Base-by-base conservation (phyloP, 35 echinoderm and acorn worm genomes). In the Apostichopus californicus region DNA sequence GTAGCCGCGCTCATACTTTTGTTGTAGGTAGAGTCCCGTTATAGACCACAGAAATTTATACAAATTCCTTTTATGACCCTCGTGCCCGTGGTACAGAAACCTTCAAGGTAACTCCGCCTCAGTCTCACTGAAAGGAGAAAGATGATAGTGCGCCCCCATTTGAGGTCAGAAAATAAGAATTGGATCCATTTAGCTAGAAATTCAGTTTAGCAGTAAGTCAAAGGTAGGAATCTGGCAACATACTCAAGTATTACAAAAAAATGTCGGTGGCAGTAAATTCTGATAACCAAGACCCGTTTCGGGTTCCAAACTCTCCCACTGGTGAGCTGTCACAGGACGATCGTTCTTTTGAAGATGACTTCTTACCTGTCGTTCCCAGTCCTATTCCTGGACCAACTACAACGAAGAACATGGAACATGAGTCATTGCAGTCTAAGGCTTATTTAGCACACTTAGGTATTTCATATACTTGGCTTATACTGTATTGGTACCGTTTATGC, bases 381-480 rank as follows among this genome's bases (percentile, higher is more conserved):
- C 86, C 86, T 10, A 89, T 89, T 73, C 63, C 86, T 34, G 81
- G 81, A 17, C 81, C 81, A 58, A 22, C 21, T 85, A 11, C 54
- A 58, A 58, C 81, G 10, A 85, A 85, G 55, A 52, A 85, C 81
- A 17, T n/a, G 5, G 68, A 52, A 1, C 86, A 89, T 53, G 57
- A 72, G 12, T 75, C 64, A 22, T 54, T 89, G 26, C 86, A 89
- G 86, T 89, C 86, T 9, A 52, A 23, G 18, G 68, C 63, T 7
- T 89, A 89, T 55, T 11, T 89, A 12, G 60, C 86, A 9, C 68
- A 68, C 72, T 89, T 89, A 75, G 86, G 86, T 89, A 89, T 54
- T 14, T n/a, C 28, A 57, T 8, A 14, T 59, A 85, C 18, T 85
- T 46, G 2, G 34, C 34, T 46, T 46, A 46, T 46, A 46, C 34